Percentiles rank a stretch among this genome's conserved stretches.
Conservation (phyloP, 92 coral and sea anemone genomes). For the Nematostella vectensis region DNA sequence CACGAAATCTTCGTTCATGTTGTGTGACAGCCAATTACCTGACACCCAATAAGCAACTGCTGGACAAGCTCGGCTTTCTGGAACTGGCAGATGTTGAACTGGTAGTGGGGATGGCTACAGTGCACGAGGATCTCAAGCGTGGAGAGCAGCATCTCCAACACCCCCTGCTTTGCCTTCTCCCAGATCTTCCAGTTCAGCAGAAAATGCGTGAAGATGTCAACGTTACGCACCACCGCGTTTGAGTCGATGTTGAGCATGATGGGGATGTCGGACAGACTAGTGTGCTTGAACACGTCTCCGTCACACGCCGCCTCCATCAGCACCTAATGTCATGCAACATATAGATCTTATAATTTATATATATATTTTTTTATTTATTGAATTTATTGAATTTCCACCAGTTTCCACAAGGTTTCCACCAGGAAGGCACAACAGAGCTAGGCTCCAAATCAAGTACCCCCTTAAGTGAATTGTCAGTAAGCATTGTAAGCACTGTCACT, state of each 20-base stretch:
- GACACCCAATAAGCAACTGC: conserved; percentile 92
- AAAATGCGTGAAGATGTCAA: conserved; percentile 82
- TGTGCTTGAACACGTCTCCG: conserved; percentile 88
- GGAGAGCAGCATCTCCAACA: conserved; percentile 81
- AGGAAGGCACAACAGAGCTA: too few species aligned
- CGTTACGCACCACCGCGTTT: conserved; percentile 82
- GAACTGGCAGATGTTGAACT: conserved; percentile 83
- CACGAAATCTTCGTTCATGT: too few species aligned
- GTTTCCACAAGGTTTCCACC: background rate
- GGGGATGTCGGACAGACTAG: conserved; percentile 77
- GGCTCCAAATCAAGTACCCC: too few species aligned
- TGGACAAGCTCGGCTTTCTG: conserved; percentile 86
- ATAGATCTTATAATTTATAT: background rate
- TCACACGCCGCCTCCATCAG: conserved; percentile 90
- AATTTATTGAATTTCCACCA: background rate
- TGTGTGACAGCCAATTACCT: too few species aligned
- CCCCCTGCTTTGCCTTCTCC: conserved; percentile 75
- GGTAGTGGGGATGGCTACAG: conserved; percentile 74
- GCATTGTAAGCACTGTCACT: too few species aligned
- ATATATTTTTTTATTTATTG: background rate
- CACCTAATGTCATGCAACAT: conserved; percentile 35
- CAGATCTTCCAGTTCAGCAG: conserved; percentile 90
- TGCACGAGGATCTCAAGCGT: conserved; percentile 88
- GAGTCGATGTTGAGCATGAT: conserved; percentile 90
- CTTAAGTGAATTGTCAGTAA: too few species aligned